Base-by-base conservation (phyloP, 1,140 invertebrate genomes). In the Adoxophyes honmai region DNA sequence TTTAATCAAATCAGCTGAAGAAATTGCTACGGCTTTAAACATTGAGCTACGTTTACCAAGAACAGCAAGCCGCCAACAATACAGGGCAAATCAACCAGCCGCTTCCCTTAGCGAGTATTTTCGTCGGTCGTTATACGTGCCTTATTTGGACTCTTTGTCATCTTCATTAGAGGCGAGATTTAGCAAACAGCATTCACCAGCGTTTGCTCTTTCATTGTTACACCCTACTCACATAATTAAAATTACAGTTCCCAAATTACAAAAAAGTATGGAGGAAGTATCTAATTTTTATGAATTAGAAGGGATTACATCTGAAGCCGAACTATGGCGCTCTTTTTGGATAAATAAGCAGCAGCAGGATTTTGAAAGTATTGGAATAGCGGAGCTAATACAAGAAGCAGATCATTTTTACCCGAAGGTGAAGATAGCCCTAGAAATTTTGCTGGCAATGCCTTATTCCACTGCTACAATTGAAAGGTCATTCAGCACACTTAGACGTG, bases 1-100 rank as follows among this genome's bases (percentile, higher is more conserved):
- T 28, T 28, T 28, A 28, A 28, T 28, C 2, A 28, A 28, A 28
- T 28, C 21, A 28, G 36, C 36, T 38, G 36, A 38, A 38, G 36
- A 38, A 38, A 38, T 38, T 38, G 36, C 36, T 38, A 38, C 36
- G 36, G 36, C 36, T 38, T 38, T 38, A 8, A 38, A 38, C 36
- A 2, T 38, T 38, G 10, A 38, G 21, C 21, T 28, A 6, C 21
- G 21, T 28, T 28, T 28, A 28, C 21, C 21, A 3, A 28, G 21
- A 28, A 38, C 36, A 38, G 36, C 36, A 38, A 38, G 2, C 36
- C 36, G 36, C 8, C 36, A 38, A 38, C 21, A 28, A 28, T n/a
- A n/a, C n/a, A n/a, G n/a, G n/a, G n/a, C n/a, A n/a, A n/a, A 2
- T 28, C 21, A 38, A 38, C 8, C 36, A 38, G 36, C 36, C 9